Evolutionary conservation across 2,113 vertebrate genomes (phyloP).

Genomic region (Xenopus borealis): DNA sequence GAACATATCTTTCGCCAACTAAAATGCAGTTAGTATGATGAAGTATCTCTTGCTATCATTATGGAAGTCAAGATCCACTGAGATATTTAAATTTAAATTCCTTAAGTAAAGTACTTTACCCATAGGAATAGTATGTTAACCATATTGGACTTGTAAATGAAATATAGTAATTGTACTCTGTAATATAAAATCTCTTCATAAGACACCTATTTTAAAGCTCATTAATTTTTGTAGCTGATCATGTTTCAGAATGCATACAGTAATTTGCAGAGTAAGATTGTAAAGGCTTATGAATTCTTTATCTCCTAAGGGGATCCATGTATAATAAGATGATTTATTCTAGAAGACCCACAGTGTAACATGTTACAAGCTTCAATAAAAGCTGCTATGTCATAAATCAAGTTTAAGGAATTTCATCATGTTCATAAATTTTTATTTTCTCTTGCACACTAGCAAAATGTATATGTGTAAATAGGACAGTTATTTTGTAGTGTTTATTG

Average conservation of each 20-base stretch:
- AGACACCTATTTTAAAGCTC: slow-evolving; percentile 35
- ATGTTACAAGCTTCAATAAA: neutral
- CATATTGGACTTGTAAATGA: slow-evolving; percentile 33
- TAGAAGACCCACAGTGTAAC: neutral
- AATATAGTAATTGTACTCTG: slow-evolving; percentile 32
- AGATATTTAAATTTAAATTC: slow-evolving; percentile 17
- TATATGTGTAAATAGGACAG: neutral
- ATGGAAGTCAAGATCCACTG: slow-evolving; percentile 9
- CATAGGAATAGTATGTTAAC: slow-evolving; percentile 25
- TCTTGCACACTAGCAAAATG: neutral
- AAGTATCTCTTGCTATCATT: slow-evolving; percentile 4
- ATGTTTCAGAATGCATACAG: slow-evolving; percentile 6
- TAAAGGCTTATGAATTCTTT: slow-evolving; percentile 26
- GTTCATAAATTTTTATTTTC: neutral
- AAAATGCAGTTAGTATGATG: neutral
- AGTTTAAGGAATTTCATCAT: neutral
- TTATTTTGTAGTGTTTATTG: neutral
- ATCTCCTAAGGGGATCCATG: slow-evolving; percentile 5
- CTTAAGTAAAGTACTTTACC: slow-evolving; percentile 21
- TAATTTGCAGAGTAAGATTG: slow-evolving; percentile 17
- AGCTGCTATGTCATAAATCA: neutral
- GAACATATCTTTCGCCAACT: no score
- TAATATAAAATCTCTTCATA: slow-evolving; percentile 28
- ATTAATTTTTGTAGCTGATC: slow-evolving; percentile 32
- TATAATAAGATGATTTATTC: slow-evolving; percentile 5